Base-by-base conservation (phyloP, 2,797 vertebrate genomes). In the Micromesistius poutassou region DNA sequence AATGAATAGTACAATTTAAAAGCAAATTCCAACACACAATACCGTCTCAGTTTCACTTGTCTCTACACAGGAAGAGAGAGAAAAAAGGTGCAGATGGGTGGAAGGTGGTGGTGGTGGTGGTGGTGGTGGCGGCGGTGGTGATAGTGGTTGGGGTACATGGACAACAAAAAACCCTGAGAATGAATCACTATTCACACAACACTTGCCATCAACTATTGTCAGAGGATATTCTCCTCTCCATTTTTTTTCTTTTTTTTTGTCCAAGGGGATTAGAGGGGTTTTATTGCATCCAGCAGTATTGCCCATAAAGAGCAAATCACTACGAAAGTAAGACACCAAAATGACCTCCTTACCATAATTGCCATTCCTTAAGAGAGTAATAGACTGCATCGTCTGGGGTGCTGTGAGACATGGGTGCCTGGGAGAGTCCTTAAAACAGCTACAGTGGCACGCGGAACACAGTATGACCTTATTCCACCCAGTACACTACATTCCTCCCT, bases 291-390 rank as follows among this genome's bases (percentile, higher is more conserved):
- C 91, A 91, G 91, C 93, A 93, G 87, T 90, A 90, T 90, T 90
- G 92, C 92, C 93, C 87, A 87, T 90, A 86, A 93, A 89, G 93
- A 93, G 95, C 93, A 95, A 95, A 95, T 94, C 93, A 93, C 90
- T 90, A 82, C 78, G 91, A 91, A 90, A 94, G 93, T 94, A 93
- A 95, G 94, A 92, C 89, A 89, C 90, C 87, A 91, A 91, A 88
- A 85, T 94, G 90, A 90, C 89, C 88, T 94, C 87, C 85, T 78
- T 80, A 90, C 86, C n/a, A 91, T 94, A 95, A 96, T 94, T 95
- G 90, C 85, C 86, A 86, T 83, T 84, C 78, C 55, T 90, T 86
- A 87, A 80, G 40, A 46, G 40, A 46, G 40, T 46, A 46, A 46
- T 89, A 92, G 90, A 86, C 88, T 93, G 86, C 88, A 87, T 87